Conservation (phyloP, 2,797 vertebrate species). For the Acanthiza pusilla region DNA sequence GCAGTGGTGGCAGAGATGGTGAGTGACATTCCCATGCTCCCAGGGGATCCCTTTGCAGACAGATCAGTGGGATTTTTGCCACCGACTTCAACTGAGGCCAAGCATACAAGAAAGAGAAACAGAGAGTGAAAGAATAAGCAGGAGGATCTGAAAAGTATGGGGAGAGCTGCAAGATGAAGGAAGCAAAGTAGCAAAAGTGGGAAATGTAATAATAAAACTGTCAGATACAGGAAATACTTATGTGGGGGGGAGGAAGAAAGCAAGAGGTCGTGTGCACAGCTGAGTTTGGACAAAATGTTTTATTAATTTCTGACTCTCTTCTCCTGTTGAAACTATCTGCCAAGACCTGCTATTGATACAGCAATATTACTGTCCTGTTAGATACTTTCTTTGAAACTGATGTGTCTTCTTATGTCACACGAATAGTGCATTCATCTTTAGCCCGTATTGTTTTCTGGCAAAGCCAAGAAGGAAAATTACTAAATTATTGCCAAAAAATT, state of each 20-base stretch:
- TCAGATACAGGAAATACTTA: background rate
- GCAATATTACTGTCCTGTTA: background rate
- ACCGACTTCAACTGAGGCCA: background rate
- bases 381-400: background rate
- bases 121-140: background rate
- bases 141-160: background rate
- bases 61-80: background rate
- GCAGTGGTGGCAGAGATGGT: background rate
- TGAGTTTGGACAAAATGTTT: background rate
- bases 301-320: background rate
- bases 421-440: background rate
- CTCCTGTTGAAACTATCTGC: background rate
- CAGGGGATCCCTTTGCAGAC: background rate
- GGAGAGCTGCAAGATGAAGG: background rate
- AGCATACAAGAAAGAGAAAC: background rate
- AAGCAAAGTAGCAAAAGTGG: background rate
- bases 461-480: background rate
- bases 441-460: background rate
- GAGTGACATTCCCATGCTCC: background rate
- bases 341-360: background rate
- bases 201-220: background rate
- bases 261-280: background rate
- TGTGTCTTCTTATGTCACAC: fast-evolving
- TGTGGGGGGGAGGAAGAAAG: background rate
- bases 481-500: background rate